phyloP scores from a whole-genome alignment of 1,140 invertebrate species.

The Vollenhovia emeryi region DNA sequence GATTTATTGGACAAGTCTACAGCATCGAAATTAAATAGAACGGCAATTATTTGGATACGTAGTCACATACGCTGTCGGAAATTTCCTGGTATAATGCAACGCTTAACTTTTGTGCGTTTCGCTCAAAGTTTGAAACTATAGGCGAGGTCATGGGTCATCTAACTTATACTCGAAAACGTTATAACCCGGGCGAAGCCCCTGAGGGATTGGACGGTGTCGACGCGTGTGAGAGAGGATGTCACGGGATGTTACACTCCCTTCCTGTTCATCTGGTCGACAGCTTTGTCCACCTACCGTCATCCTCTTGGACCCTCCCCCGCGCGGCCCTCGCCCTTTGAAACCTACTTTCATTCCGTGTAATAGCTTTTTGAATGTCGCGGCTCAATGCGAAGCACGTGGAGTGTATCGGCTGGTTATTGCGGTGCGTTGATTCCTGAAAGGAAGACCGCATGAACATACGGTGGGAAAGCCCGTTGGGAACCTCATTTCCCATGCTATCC shows the following conservation, averaged over 20 bases:
- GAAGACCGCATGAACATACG: slow-evolving; percentile 23
- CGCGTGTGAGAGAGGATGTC: slow-evolving; percentile 66
- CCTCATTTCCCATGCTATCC: slow-evolving; percentile 44
- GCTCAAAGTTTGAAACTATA: slow-evolving; percentile 25
- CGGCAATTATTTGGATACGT: slow-evolving; percentile 6
- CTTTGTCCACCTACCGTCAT: slow-evolving; percentile 54
- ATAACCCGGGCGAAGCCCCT: slow-evolving; percentile 28
- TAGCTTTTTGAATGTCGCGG: slow-evolving; percentile 64
- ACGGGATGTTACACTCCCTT: slow-evolving; percentile 72
- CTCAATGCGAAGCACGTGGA: slow-evolving; percentile 49
- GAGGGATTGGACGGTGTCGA: slow-evolving; percentile 63
- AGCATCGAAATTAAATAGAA: background rate
- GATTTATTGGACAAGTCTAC: background rate
- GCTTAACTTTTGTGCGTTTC: slow-evolving; percentile 36
- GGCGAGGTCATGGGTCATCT: slow-evolving; percentile 49
- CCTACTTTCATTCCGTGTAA: slow-evolving; percentile 64
- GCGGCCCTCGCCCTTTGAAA: slow-evolving; percentile 47
- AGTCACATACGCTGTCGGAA: slow-evolving; percentile 3
- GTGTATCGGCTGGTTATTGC: slow-evolving; percentile 56
- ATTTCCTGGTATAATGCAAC: slow-evolving; percentile 22
- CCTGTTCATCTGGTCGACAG: slow-evolving; percentile 61
- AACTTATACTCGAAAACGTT: slow-evolving; percentile 47
- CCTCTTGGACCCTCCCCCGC: background rate
- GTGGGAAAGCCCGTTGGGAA: slow-evolving; percentile 2
- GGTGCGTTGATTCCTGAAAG: slow-evolving; percentile 62